A percentile compares a stretch with the other conserved stretches of the same genome.
Conservation (phyloP, 2,113 vertebrate species). For the Aplodontia rufa region DNA sequence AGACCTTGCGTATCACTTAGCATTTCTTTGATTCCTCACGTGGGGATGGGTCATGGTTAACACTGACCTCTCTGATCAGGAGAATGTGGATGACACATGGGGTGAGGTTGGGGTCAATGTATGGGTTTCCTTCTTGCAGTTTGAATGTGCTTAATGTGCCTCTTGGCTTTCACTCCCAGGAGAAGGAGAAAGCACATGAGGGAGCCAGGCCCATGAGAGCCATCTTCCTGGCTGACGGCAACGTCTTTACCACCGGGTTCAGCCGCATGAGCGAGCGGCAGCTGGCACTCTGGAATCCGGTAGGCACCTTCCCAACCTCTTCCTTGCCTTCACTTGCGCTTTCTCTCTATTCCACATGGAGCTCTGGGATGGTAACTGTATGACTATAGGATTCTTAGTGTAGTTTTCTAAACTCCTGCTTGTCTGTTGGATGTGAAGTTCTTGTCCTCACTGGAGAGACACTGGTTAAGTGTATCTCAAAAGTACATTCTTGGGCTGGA, state of each 20-base stretch:
- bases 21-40: background rate
- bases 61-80: background rate
- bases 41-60: background rate
- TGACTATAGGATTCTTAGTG: background rate
- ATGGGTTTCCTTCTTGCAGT: background rate
- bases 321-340: background rate
- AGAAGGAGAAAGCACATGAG: slow-evolving; percentile 97
- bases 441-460: background rate
- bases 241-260: slow-evolving; percentile 97
- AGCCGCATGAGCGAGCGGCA: slow-evolving; percentile 98
- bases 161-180: slow-evolving; percentile 83
- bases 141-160: background rate
- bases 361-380: no score
- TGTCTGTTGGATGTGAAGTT: background rate
- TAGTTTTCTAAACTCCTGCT: background rate
- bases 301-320: slow-evolving; percentile 53
- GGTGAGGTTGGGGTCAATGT: background rate
- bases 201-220: slow-evolving; percentile 96
- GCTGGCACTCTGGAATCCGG: slow-evolving; percentile 95
- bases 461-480: background rate
- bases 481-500: background rate
- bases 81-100: background rate
- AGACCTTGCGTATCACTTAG: background rate
- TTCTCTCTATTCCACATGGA: background rate
- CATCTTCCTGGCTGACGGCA: slow-evolving; percentile 95